Evolutionary conservation across 2,113 vertebrate species (phyloP), one percentile per base, ranked within the genome.

Genomic region (Struthidea cinerea): DNA sequence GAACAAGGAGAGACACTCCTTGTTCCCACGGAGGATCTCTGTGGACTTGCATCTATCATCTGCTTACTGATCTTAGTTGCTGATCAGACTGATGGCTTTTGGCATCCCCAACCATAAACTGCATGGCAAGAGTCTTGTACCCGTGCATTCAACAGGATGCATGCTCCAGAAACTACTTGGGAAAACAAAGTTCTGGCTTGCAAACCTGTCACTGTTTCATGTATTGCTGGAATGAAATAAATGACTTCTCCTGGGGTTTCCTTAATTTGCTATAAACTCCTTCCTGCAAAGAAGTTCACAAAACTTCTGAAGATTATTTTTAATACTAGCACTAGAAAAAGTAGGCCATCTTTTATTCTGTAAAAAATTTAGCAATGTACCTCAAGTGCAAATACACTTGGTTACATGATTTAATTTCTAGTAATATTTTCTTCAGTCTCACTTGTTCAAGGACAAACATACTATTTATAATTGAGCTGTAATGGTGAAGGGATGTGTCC

Each of bases 61-160:
- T 49, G 7, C n/a, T 67, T 50, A n/a, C 1, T 10, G 39, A 59
- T 21, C 46, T 74, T 39, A 30, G 17, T 2, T 81, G 23, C 46
- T 73, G 30, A n/a, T 33, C 20, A 64, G 4, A 44, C 14, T 23
- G 27, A 74, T 7, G 16, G 26, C 4, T 91, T 91, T 53, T 74
- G 50, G 19, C 20, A 55, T n/a, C 17, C 16, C 24, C 8, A 57
- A 2, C 27, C 53, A 56, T 19, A 46, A 84, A 50, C 39, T 69
- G n/a, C 33, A 26, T 24, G 22, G 24, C 21, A 73, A 76, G 39
- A 59, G 26, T 33, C 41, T 67, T 53, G 46, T 44, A 33, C 16
- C 7, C 0, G 2, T 21, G 41, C 14, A 19, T 44, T 52, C 19
- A 61, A 28, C 19, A 44, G 0, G 0, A 32, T 28, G 13, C 5